These are phyloP conservation scores for Rhagologus leucostigma DNA, from an alignment of 2,113 vertebrate species.

Conservation along the genomic window DNA sequence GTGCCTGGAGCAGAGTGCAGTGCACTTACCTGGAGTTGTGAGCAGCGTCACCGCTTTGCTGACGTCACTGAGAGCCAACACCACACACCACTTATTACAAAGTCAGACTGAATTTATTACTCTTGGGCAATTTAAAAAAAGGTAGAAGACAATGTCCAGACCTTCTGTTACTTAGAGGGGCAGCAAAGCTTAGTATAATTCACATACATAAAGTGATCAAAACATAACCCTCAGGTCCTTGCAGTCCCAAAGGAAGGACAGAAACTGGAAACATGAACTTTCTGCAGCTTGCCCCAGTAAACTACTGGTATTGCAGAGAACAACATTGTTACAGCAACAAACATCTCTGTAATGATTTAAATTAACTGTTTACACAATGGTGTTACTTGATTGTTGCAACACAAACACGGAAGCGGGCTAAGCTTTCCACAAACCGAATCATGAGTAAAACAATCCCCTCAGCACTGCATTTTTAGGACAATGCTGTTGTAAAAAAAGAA, in stretches of 20 bases:
- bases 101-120: constrained; percentile 69
- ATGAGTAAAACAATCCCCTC: constrained; percentile 6
- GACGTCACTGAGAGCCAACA: constrained; percentile 5
- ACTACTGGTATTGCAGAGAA: not conserved
- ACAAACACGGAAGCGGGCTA: not conserved
- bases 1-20: too few species aligned
- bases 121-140: constrained; percentile 54
- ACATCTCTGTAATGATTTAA: not conserved
- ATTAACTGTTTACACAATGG: not conserved
- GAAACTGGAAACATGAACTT: constrained; percentile 5
- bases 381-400: not conserved
- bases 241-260: constrained; percentile 33
- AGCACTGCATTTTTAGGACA: constrained; percentile 22
- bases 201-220: constrained; percentile 29
- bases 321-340: not conserved
- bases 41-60: not conserved
- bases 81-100: constrained; percentile 36
- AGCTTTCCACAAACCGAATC: not conserved
- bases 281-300: constrained; percentile 2
- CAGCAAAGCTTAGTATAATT: constrained; percentile 19
- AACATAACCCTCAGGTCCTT: constrained; percentile 43
- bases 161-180: constrained; percentile 13
- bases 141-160: not conserved
- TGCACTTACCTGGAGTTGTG: not conserved
- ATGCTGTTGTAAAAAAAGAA: constrained; percentile 31